Conservation (phyloP, 2,113 vertebrate genomes). For the Petroica traversi region DNA sequence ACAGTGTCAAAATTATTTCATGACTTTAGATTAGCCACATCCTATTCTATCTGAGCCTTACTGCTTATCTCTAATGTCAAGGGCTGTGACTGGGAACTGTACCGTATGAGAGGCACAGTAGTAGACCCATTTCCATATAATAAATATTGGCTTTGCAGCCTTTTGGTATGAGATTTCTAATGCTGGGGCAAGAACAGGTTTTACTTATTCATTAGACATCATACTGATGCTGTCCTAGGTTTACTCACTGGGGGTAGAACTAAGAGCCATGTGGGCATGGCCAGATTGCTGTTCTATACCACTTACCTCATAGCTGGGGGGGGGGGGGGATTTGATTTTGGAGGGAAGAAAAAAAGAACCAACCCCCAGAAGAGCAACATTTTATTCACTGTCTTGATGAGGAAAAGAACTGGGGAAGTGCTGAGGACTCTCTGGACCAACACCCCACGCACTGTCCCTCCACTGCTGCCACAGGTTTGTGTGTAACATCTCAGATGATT, state of each 20-base stretch:
- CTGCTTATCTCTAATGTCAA: background rate
- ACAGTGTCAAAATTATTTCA: background rate
- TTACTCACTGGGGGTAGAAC: rapidly evolving
- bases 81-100: background rate
- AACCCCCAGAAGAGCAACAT: background rate
- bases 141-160: background rate
- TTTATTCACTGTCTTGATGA: rapidly evolving
- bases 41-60: background rate
- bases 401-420: background rate
- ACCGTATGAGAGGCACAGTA: background rate
- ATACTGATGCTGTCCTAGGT: background rate
- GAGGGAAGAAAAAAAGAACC: background rate
- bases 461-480: background rate
- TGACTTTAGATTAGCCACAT: background rate
- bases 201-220: background rate
- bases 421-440: background rate
- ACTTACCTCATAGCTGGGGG: background rate
- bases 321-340: background rate
- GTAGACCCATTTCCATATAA: background rate
- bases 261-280: rapidly evolving
- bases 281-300: background rate
- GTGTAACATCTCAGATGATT: background rate
- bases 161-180: background rate
- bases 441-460: background rate
- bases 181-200: background rate